phyloP scores from a whole-genome alignment of 2,888 invertebrate genomes.

The Arrhopalites spinosus region DNA sequence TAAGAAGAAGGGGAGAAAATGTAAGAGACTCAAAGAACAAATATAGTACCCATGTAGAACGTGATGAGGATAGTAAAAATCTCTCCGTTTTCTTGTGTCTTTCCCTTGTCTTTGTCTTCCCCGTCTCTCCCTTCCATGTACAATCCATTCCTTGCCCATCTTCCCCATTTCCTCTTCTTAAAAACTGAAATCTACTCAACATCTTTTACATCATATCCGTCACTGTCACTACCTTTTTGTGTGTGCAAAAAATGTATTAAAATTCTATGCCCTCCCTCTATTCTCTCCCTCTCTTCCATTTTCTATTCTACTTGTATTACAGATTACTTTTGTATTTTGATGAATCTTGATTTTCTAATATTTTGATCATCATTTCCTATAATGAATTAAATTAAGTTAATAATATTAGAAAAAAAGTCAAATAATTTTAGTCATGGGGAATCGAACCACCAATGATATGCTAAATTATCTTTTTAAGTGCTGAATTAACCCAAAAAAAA shows the following conservation, averaged over 20 bases:
- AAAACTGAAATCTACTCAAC: constrained; percentile 21
- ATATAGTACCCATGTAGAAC: constrained; percentile 42
- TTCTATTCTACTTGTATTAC: not conserved
- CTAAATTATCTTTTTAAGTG: too few species aligned
- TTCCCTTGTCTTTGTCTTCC: constrained; percentile 7
- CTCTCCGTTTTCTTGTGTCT: constrained; percentile 22
- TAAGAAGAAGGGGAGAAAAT: not conserved
- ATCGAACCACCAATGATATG: too few species aligned
- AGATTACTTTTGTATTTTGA: too few species aligned
- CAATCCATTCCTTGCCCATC: too few species aligned
- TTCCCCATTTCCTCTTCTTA: constrained; percentile 9
- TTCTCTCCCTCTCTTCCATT: not conserved
- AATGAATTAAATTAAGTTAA: too few species aligned
- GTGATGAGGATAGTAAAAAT: constrained; percentile 46
- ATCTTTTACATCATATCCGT: constrained; percentile 34
- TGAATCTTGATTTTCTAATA: too few species aligned
- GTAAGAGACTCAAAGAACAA: not conserved
- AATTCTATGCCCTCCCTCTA: not conserved
- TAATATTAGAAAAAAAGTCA: too few species aligned
- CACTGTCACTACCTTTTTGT: constrained; percentile 28
- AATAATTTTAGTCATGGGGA: too few species aligned
- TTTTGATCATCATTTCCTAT: too few species aligned
- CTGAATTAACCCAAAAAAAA: too few species aligned
- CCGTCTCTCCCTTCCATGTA: constrained; percentile 23
- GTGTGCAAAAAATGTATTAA: too few species aligned